Base-by-base conservation (phyloP, 2,888 invertebrate genomes). In the Aelia acuminata region DNA sequence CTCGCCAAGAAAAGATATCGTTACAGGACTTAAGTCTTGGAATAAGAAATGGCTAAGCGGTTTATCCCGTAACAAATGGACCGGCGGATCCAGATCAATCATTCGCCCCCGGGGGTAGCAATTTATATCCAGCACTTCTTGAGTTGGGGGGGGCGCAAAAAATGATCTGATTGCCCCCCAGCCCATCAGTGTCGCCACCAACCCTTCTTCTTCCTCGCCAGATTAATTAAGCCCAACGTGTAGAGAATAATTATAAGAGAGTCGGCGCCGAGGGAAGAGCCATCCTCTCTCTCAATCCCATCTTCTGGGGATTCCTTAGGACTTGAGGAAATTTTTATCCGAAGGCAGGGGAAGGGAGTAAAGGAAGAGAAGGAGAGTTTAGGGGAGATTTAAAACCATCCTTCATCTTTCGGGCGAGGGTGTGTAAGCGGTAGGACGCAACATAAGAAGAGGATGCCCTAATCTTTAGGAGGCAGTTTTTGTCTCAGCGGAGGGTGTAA, bases 171-270 rank as follows among this genome's bases (percentile, higher is more conserved):
- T 80, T 47, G 43, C 80, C 80, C 80, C 80, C n/a, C 80, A 80
- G 80, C 80, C 80, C 80, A 80, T 80, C 80, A 80, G 80, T 80
- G 80, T 80, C 80, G 80, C n/a, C 80, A n/a, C 80, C 80, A 10
- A 10, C 43, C 43, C 75, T 75, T 75, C 75, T 75, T 75, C 75
- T 43, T 89, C 85, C 57, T 88, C 85, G 84, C 63, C 88, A 89
- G 89, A 90, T 90, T 90, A 90, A 90, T 90, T 90, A 90, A 89
- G 89, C 87, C 87, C 88, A 89, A 89, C 89, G 90, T 90, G 90
- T 89, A 89, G 88, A 88, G 90, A 90, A 90, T 90, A 90, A 90
- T 90, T 89, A 90, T 88, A 87, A 90, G 89, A 90, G 89, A 89
- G 85, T 89, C 89, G 89, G 89, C 87, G 88, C 88, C 89, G 87